These are phyloP conservation scores for Mantis religiosa DNA, from an alignment of 2,888 invertebrate genomes.

Conservation along the genomic window DNA sequence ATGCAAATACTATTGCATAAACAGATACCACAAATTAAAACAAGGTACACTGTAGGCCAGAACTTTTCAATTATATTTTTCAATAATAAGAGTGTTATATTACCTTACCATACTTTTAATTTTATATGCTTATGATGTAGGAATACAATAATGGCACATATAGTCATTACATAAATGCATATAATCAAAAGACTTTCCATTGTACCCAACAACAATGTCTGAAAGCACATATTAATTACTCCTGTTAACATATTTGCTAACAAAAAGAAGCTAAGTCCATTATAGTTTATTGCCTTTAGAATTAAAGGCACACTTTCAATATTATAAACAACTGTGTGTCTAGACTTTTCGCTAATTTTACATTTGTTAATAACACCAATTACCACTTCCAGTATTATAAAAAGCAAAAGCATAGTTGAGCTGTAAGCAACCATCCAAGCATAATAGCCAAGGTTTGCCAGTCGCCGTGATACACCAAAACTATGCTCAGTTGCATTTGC, in stretches of 20 bases:
- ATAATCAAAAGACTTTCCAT: constrained; percentile 45
- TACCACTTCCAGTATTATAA: constrained; percentile 53
- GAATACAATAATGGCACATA: constrained; percentile 42
- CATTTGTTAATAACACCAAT: background rate
- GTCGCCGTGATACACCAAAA: constrained; percentile 67
- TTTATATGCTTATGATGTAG: constrained; percentile 48
- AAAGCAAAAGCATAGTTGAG: constrained; percentile 52
- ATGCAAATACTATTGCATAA: no score
- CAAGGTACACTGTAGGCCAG: no score
- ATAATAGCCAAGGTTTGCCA: constrained; percentile 80
- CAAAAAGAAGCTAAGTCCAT: constrained; percentile 81
- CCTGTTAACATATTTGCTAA: constrained; percentile 82
- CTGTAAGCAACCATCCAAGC: constrained; percentile 68
- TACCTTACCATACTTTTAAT: constrained; percentile 45
- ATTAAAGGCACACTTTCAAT: constrained; percentile 51
- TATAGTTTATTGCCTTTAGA: constrained; percentile 69
- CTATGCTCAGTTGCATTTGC: constrained; percentile 34
- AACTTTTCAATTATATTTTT: no score
- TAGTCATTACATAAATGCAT: constrained; percentile 52
- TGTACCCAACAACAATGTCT: constrained; percentile 54
- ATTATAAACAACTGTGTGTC: constrained; percentile 5
- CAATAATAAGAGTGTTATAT: no score
- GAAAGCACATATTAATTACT: constrained; percentile 65
- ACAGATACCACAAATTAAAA: no score
- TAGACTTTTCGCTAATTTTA: constrained; percentile 12